A percentile compares a stretch with the other conserved stretches of the same genome.
Evolutionary conservation across 2,888 invertebrate genomes (phyloP).

Genomic region (Elysia crispata): DNA sequence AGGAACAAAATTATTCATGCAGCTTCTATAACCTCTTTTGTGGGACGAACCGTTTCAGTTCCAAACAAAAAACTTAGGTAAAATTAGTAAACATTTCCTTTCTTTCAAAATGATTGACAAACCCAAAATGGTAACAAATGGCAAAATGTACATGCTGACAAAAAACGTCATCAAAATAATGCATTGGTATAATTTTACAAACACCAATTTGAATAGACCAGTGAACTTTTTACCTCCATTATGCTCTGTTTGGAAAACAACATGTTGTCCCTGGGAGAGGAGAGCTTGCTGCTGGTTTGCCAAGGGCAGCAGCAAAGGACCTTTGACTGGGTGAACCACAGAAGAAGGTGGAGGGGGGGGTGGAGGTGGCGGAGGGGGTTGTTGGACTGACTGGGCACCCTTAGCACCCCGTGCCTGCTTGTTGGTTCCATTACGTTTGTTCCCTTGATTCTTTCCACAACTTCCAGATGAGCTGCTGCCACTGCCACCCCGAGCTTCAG

Average conservation of each 20-base stretch:
- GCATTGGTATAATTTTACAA: not conserved
- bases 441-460: slow-evolving; percentile 51
- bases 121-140: too few relatives aligned
- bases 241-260: slow-evolving; percentile 53
- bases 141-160: too few relatives aligned
- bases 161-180: not conserved
- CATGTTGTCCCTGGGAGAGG: slow-evolving; percentile 47
- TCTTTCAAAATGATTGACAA: too few relatives aligned
- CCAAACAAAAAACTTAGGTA: too few relatives aligned
- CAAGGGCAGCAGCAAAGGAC: slow-evolving; percentile 34
- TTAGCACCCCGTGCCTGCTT: slow-evolving; percentile 43
- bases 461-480: too few relatives aligned
- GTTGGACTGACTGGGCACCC: slow-evolving; percentile 40
- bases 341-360: slow-evolving; percentile 48
- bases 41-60: too few relatives aligned
- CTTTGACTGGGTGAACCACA: slow-evolving; percentile 37
- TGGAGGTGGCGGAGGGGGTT: slow-evolving; percentile 54
- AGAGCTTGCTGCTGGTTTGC: slow-evolving; percentile 44
- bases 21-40: too few relatives aligned
- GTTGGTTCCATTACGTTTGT: slow-evolving; percentile 48
- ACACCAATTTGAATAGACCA: not conserved
- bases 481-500: slow-evolving; percentile 33
- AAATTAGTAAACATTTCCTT: too few relatives aligned
- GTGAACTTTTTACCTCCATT: slow-evolving; percentile 50
- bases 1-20: too few relatives aligned